Conservation (phyloP, 2,113 vertebrate species). For the Sebastes fasciatus region DNA sequence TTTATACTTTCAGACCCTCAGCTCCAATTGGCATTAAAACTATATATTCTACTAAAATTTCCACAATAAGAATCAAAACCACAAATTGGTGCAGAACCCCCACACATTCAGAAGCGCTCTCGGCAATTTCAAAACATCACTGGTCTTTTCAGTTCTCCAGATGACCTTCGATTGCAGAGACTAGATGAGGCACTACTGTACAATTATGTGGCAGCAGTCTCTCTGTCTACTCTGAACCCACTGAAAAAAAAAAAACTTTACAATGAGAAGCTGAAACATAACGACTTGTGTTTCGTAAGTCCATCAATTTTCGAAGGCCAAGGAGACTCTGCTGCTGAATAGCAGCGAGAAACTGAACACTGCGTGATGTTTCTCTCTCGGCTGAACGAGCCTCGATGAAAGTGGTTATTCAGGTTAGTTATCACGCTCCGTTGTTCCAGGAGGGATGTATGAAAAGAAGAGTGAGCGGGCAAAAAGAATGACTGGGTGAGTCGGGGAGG, state of each 20-base stretch:
- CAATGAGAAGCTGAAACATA: conserved; percentile 44
- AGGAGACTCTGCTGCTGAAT: conserved; percentile 48
- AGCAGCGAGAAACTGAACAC: conserved; percentile 14
- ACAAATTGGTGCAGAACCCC: conserved; percentile 20
- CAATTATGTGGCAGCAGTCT: conserved; percentile 28
- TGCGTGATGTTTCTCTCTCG: conserved; percentile 19
- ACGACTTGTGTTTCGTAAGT: conserved; percentile 48
- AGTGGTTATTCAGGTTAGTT: conserved; percentile 27
- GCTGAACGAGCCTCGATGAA: conserved; percentile 15
- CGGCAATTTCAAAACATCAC: conserved; percentile 30
- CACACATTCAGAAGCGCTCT: background rate
- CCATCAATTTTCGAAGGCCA: conserved; percentile 44
- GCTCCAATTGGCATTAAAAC: background rate
- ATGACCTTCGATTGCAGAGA: conserved; percentile 42
- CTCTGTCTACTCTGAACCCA: conserved; percentile 8
- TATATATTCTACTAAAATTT: background rate
- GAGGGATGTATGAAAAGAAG: conserved; percentile 30
- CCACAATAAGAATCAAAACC: conserved; percentile 9
- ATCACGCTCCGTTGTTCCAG: conserved; percentile 33
- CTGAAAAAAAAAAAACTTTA: conserved; percentile 22
- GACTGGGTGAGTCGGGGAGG: background rate
- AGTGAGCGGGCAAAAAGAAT: conserved; percentile 18
- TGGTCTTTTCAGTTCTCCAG: conserved; percentile 29
- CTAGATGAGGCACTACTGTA: conserved; percentile 27
- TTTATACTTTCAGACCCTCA: background rate